These are phyloP conservation scores for Felis chaus DNA, from an alignment of 2,113 vertebrate species.

Conservation along the genomic window DNA sequence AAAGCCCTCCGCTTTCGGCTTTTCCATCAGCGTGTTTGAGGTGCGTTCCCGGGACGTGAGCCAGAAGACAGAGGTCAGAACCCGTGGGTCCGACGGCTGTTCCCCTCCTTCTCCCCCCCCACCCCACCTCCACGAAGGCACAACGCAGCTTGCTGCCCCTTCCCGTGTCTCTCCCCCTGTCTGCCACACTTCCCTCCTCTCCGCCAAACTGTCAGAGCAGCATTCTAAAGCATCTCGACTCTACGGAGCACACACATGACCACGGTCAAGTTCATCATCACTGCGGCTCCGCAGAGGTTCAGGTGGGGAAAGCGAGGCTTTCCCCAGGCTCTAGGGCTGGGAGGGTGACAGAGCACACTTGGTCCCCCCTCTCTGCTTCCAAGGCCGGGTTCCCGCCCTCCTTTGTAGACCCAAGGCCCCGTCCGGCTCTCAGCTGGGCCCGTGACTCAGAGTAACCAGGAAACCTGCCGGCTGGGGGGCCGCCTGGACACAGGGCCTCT, in stretches of 20 bases:
- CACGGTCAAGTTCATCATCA: background rate
- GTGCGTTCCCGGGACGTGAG: background rate
- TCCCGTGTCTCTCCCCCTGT: background rate
- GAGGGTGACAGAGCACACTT: background rate
- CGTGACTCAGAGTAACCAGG: background rate
- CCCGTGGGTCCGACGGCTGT: fast-evolving
- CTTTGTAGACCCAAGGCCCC: background rate
- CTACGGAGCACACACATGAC: fast-evolving
- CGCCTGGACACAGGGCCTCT: background rate
- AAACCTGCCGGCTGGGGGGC: background rate
- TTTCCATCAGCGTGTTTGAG: background rate
- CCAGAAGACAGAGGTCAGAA: background rate
- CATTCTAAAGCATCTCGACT: background rate
- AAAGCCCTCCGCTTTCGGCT: background rate
- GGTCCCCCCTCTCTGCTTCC: background rate
- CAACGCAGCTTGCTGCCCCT: background rate
- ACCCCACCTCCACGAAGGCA: background rate
- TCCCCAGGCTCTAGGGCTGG: background rate
- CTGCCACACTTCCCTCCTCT: background rate
- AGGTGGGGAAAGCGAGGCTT: background rate
- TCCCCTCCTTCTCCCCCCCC: background rate
- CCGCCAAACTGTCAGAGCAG: no score
- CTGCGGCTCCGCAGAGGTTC: no score
- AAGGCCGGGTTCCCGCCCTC: background rate
- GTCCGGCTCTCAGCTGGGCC: background rate